A percentile compares a stretch with the other conserved stretches of the same genome.
Conservation (phyloP, 2,113 vertebrate species). For the Sardina pilchardus region DNA sequence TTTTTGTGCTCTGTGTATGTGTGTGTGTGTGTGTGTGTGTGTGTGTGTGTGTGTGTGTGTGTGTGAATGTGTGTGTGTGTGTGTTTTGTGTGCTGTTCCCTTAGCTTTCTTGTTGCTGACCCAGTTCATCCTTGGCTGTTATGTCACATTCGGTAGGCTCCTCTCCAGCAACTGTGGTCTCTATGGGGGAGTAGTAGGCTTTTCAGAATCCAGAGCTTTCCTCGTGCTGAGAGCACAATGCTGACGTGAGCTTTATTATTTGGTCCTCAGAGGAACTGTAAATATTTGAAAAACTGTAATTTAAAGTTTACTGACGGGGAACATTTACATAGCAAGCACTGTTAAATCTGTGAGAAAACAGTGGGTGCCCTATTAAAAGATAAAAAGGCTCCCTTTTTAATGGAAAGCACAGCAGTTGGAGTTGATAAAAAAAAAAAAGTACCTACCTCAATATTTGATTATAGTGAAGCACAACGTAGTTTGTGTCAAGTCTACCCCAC, state of each 20-base stretch:
- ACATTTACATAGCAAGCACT: not conserved
- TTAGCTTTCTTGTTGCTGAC: not conserved
- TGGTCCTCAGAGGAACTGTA: not conserved
- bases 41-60: not conserved
- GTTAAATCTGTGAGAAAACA: not conserved
- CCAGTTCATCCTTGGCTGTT: conserved; percentile 2
- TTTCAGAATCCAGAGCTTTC: not conserved
- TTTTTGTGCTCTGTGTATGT: not conserved
- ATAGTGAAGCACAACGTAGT: not conserved
- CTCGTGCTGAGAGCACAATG: not conserved
- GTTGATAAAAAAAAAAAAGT: not conserved
- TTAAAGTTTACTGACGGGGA: not conserved
- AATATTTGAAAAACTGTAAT: not conserved
- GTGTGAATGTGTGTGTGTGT: conserved; percentile 23
- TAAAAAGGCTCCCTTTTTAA: not conserved
- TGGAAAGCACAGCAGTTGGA: not conserved
- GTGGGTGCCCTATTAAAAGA: not conserved
- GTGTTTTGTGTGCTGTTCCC: not conserved
- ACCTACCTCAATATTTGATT: not conserved
- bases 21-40: conserved; percentile 26
- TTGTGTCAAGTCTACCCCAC: not conserved
- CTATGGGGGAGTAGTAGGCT: not conserved
- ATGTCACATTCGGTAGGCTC: conserved; percentile 4
- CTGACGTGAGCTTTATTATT: not conserved
- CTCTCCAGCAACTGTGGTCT: not conserved